Evolutionary conservation across 1,140 invertebrate genomes (phyloP).

Genomic region (Lucilia sericata): DNA sequence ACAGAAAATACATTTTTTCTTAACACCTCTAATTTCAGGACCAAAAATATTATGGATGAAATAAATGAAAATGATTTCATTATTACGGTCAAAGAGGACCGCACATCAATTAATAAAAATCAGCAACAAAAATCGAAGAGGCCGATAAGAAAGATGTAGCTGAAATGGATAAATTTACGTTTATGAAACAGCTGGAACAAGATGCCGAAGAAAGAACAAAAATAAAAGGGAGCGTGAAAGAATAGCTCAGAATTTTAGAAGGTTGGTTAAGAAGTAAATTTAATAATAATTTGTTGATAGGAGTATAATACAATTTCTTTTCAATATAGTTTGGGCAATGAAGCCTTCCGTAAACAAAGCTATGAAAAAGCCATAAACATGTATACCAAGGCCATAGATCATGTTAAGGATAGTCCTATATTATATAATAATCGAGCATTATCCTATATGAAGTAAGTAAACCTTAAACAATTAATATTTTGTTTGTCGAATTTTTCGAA

Average conservation of each 20-base stretch:
- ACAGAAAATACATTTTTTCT: background rate
- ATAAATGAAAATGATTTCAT: conserved; percentile 58
- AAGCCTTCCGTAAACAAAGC: conserved; percentile 76
- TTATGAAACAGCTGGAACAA: conserved; percentile 78
- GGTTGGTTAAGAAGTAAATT: conserved; percentile 49
- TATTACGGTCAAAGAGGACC: conserved; percentile 73
- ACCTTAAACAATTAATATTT: background rate
- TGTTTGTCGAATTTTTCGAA: no score
- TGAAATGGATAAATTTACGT: conserved; percentile 72
- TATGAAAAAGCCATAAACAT: conserved; percentile 79
- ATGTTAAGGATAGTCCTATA: conserved; percentile 78
- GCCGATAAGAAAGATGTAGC: background rate
- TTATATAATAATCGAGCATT: conserved; percentile 82
- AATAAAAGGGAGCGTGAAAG: conserved; percentile 74
- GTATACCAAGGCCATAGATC: conserved; percentile 81
- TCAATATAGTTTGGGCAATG: conserved; percentile 66
- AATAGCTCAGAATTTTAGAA: conserved; percentile 59
- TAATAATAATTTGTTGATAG: background rate
- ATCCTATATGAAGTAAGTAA: conserved; percentile 65
- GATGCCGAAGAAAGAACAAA: conserved; percentile 77
- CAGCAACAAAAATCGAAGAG: background rate
- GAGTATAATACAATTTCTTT: background rate
- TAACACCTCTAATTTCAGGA: background rate
- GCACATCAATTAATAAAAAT: conserved; percentile 76
- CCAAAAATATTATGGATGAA: conserved; percentile 46